Conservation (phyloP, 2,113 vertebrate species). For the Euleptes europaea region DNA sequence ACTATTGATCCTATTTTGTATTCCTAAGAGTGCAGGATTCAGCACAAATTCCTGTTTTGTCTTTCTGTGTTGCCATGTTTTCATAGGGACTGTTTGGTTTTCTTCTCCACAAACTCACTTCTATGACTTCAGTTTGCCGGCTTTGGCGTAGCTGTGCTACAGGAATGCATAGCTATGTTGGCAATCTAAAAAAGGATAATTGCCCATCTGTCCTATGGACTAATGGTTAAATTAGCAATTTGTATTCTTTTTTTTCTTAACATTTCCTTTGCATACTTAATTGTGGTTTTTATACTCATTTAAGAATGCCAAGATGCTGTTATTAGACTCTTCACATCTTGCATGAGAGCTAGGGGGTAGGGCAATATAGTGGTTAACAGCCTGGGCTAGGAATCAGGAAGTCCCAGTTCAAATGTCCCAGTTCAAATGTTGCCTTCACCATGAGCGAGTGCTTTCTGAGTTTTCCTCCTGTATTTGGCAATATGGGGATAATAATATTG, state of each 20-base stretch:
- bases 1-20: neutral
- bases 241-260: neutral
- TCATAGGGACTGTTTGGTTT: neutral
- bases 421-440: neutral
- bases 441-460: neutral
- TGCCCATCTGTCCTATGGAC: neutral
- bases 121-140: conserved; percentile 21
- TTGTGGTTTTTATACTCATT: neutral
- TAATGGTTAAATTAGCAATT: neutral
- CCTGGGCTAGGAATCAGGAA: neutral
- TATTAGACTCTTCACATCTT: rapidly evolving
- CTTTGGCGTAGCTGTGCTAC: neutral
- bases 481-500: neutral
- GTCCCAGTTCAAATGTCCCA: too few species aligned
- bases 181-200: neutral
- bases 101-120: neutral
- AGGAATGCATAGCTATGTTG: neutral
- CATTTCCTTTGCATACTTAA: neutral
- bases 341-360: neutral
- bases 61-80: neutral
- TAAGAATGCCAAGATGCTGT: conserved; percentile 5
- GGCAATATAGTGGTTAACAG: too few species aligned
- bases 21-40: neutral
- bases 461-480: neutral
- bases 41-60: conserved; percentile 11